phyloP scores from a whole-genome alignment of 1,140 invertebrate species.

The Plectrocnemia conspersa region DNA sequence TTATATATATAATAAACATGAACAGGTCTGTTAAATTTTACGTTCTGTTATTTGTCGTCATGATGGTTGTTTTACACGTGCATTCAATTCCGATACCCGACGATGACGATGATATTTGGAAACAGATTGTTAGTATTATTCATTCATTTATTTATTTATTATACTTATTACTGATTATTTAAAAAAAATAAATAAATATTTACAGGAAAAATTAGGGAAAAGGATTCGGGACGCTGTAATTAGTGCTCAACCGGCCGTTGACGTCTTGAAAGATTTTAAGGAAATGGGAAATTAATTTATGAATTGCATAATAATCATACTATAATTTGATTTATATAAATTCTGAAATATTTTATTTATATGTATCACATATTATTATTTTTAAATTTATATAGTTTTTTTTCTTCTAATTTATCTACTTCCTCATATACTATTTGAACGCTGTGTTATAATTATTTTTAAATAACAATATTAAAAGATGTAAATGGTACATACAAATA shows the following conservation, averaged over 20 bases:
- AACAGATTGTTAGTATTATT: conserved; percentile 16
- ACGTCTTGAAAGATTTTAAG: conserved; percentile 32
- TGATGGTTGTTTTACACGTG: conserved; percentile 7
- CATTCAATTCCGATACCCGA: conserved; percentile 1
- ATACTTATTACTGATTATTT: conserved; percentile 4
- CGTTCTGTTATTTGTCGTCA: conserved; percentile 10
- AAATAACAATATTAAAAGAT: too few relatives aligned
- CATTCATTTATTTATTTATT: not conserved
- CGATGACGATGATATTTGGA: conserved; percentile 19
- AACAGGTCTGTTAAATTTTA: conserved; percentile 12
- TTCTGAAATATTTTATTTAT: too few relatives aligned
- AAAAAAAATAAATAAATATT: conserved; percentile 20
- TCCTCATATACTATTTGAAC: too few relatives aligned
- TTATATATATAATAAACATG: conserved; percentile 13
- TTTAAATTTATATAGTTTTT: too few relatives aligned
- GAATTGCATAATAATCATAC: too few relatives aligned
- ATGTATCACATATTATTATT: too few relatives aligned
- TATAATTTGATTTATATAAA: too few relatives aligned
- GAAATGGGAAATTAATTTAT: too few relatives aligned
- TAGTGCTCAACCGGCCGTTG: conserved; percentile 40
- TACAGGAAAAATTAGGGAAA: conserved; percentile 40
- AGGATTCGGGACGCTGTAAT: conserved; percentile 40
- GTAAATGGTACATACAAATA: too few relatives aligned
- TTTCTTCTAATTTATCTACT: too few relatives aligned
- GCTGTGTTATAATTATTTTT: too few relatives aligned